Percentiles rank a stretch among this genome's conserved stretches.
Conservation (phyloP, 2,888 invertebrate genomes). For the Thymelicus lineola region DNA sequence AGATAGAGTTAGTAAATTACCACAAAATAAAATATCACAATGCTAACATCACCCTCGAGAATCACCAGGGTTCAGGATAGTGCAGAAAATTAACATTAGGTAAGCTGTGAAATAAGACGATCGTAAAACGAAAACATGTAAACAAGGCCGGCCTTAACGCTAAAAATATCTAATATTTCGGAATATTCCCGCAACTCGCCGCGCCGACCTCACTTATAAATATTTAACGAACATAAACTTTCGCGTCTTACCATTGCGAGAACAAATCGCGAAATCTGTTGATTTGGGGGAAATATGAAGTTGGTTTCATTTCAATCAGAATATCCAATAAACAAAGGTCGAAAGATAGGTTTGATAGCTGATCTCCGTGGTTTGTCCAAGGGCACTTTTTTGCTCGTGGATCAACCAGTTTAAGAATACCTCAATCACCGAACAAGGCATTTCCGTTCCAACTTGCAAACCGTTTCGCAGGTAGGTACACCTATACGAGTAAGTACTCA, state of each 20-base stretch:
- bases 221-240: constrained; percentile 42
- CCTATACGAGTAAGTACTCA: too few species aligned
- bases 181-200: constrained; percentile 67
- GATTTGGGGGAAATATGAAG: not conserved
- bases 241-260: constrained; percentile 11
- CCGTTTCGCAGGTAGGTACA: not conserved
- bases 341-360: not conserved
- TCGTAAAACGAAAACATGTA: constrained; percentile 73
- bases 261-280: constrained; percentile 11
- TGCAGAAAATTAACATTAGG: constrained; percentile 44
- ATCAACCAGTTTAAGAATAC: too few species aligned
- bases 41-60: not conserved
- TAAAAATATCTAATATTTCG: constrained; percentile 75
- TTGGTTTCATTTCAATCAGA: constrained; percentile 6
- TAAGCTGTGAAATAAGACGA: constrained; percentile 58
- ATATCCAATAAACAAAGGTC: not conserved
- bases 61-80: not conserved
- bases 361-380: too few species aligned
- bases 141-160: constrained; percentile 77
- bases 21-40: too few species aligned
- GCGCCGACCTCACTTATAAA: constrained; percentile 54
- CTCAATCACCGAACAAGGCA: not conserved
- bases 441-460: not conserved
- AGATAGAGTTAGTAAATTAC: too few species aligned
- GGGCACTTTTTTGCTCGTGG: too few species aligned